These are phyloP conservation scores for Eira barbara DNA, from an alignment of 2,113 vertebrate genomes.

Conservation along the genomic window DNA sequence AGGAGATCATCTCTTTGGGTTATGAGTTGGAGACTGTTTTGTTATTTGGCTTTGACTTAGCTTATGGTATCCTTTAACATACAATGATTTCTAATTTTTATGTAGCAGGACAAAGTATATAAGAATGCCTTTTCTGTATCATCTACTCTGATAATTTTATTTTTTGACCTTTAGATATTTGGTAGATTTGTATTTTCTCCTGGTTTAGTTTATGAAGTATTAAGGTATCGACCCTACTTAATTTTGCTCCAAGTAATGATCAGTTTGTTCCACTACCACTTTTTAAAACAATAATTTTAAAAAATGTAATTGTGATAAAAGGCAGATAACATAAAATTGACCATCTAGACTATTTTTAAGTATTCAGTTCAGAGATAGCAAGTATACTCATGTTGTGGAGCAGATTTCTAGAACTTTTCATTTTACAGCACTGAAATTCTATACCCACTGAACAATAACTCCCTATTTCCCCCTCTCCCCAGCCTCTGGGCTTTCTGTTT, in stretches of 20 bases:
- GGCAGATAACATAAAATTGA: neutral
- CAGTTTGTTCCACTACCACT: neutral
- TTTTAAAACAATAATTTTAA: neutral
- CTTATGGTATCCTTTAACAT: neutral
- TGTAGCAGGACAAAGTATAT: neutral
- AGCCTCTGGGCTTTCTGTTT: neutral
- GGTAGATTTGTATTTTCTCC: neutral
- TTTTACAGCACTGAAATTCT: neutral
- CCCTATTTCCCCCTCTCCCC: too few species aligned
- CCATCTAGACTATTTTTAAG: neutral
- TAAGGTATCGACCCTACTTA: neutral
- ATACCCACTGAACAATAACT: neutral
- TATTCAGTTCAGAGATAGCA: neutral
- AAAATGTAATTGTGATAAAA: neutral
- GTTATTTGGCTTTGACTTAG: neutral
- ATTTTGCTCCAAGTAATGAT: slow-evolving; percentile 33
- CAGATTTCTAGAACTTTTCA: neutral
- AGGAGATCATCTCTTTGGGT: neutral
- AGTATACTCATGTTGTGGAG: neutral
- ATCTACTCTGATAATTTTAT: neutral
- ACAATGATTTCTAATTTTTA: neutral
- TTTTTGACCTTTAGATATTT: neutral
- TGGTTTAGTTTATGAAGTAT: neutral
- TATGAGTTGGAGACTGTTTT: neutral
- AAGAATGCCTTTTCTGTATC: neutral